Base-by-base conservation (phyloP, 2,797 vertebrate species). In the Lagocephalus sceleratus region DNA sequence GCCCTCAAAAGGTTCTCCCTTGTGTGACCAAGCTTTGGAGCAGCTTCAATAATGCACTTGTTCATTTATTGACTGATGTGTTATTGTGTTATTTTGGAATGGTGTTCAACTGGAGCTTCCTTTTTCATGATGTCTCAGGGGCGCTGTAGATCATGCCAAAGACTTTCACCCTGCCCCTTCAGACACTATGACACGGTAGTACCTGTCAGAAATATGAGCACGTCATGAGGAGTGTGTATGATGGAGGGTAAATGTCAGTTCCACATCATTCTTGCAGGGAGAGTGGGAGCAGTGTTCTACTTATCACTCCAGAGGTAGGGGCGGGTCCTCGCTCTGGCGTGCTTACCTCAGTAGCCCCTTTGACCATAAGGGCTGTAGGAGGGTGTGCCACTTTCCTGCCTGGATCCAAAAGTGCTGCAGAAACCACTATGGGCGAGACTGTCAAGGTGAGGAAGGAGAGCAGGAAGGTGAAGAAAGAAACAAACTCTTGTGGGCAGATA, bases 341-440 rank as follows among this genome's bases (percentile, higher is more conserved):
- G 0, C 0, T 3, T 0, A 6, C 14, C 14, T 57, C 44, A 38
- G 58, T 0, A 0, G 15, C 23, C n/a, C 0, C 3, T 47, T 55
- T 0, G 5, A 7, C 0, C 42, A 1, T 5, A 1, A 0, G 0
- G 88, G 91, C 52, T 98, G 96, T 70, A 86, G 11, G 60, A 91
- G 82, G 60, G 68, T 73, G 21, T 99, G 97, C 6, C 12, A 77
- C 38, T 77, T 48, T 19, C 19, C 59, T 3, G 43, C 51, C 2
- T 98, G 95, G 97, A 23, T 66, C 29, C 84, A 85, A 0, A 87
- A 89, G 56, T 99, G 97, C 83, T 99, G 97, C 72, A 84, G 89
- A 10, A 95, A 96, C 70, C 97, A 98, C 82, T 94, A 94, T 0
- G 87, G 97, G 67, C 80, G 62, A 22, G 87, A 94, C 69, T 99